A percentile compares a stretch with the other conserved stretches of the same genome.
Evolutionary conservation across 35 echinoderm and acorn worm genomes (phyloP).

Genomic region (Hemicentrotus pulcherrimus): DNA sequence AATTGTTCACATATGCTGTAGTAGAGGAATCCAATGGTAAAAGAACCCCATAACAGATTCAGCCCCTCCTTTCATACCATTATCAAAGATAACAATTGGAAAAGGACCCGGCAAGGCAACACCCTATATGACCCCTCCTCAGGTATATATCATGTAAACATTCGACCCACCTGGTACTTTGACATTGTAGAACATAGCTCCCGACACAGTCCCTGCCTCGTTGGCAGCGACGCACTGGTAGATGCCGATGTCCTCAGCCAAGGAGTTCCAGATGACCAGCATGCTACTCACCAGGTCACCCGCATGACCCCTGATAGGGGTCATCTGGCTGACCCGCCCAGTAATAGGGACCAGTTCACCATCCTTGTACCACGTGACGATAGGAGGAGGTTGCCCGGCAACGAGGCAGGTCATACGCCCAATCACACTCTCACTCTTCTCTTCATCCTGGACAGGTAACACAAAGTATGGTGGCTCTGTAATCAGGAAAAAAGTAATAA

Average conservation of each 20-base stretch:
- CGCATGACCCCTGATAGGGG: neutral
- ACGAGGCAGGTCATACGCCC: neutral
- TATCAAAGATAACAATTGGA: too few species aligned
- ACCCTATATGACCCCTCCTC: too few species aligned
- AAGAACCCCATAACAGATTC: too few species aligned
- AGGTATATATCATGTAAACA: too few species aligned
- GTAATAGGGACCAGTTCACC: neutral
- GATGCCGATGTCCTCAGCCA: neutral
- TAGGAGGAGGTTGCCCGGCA: neutral
- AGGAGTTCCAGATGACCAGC: neutral
- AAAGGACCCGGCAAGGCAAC: too few species aligned
- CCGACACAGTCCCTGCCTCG: neutral
- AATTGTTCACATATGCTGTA: too few species aligned
- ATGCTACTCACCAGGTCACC: neutral
- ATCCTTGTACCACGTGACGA: neutral
- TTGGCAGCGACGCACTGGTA: slow-evolving; percentile 13
- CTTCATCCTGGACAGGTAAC: neutral
- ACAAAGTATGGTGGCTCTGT: neutral
- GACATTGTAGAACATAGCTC: neutral
- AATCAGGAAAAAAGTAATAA: neutral
- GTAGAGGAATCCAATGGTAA: too few species aligned
- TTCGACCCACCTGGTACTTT: neutral
- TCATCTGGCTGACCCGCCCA: neutral
- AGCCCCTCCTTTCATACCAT: too few species aligned
- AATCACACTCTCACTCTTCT: neutral